Conservation (phyloP, 1,140 invertebrate genomes). For the Hylaeus anthracinus region DNA sequence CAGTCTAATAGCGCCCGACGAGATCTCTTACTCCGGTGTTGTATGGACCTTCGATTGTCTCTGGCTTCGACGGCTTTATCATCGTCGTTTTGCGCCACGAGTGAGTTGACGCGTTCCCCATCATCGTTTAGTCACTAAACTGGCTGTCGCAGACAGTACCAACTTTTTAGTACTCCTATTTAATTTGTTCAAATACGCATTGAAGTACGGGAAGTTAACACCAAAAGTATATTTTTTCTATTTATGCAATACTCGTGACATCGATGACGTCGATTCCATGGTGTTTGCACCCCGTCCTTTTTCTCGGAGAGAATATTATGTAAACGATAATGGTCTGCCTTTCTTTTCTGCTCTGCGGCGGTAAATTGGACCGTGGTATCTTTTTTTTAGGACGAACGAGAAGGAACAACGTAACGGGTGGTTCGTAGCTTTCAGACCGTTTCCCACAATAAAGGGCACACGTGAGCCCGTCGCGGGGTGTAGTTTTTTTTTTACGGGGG, state of each 20-base stretch:
- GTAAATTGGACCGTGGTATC: conserved; percentile 14
- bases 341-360: background rate
- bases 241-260: too few relatives aligned
- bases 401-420: conserved; percentile 2
- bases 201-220: too few relatives aligned
- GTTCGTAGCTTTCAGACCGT: conserved; percentile 24
- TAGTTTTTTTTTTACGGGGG: conserved; percentile 54
- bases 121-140: too few relatives aligned
- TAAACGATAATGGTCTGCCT: background rate
- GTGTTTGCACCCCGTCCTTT: background rate
- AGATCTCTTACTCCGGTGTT: background rate
- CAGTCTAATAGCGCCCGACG: background rate
- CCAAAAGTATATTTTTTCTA: too few relatives aligned
- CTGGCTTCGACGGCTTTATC: too few relatives aligned
- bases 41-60: too few relatives aligned
- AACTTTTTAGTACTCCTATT: too few relatives aligned
- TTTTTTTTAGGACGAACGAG: background rate
- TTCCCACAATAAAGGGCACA: conserved; percentile 71
- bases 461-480: conserved; percentile 50
- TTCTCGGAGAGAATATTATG: background rate
- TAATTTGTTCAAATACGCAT: too few relatives aligned
- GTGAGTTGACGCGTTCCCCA: too few relatives aligned
- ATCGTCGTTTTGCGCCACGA: too few relatives aligned
- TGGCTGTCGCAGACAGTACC: too few relatives aligned
- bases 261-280: background rate